phyloP scores from a whole-genome alignment of 2,888 invertebrate species.

The Eristalis arbustorum region DNA sequence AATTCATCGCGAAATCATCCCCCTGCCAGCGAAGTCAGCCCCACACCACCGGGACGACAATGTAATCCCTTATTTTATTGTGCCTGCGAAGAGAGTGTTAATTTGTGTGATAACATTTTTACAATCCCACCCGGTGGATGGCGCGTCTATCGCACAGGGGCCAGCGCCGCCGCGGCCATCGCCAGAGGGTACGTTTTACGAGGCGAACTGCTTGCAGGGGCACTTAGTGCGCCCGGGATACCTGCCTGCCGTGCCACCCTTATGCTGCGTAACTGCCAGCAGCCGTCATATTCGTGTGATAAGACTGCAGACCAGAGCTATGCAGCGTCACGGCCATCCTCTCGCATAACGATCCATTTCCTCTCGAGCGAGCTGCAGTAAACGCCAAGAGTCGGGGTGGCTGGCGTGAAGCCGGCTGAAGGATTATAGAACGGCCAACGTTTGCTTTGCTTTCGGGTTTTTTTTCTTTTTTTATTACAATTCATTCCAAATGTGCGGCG shows the following conservation, averaged over 20 bases:
- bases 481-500: constrained; percentile 63
- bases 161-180: background rate
- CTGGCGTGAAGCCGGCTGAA: background rate
- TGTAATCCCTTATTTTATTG: constrained; percentile 66
- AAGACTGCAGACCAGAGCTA: constrained; percentile 30
- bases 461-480: constrained; percentile 69
- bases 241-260: constrained; percentile 42
- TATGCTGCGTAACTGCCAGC: background rate
- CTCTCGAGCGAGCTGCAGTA: constrained; percentile 40
- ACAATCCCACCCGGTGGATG: constrained; percentile 57
- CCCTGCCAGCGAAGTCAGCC: constrained; percentile 7
- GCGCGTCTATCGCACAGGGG: constrained; percentile 35
- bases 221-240: constrained; percentile 45
- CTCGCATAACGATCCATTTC: background rate
- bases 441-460: background rate
- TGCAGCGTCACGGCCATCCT: constrained; percentile 50
- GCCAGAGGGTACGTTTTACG: constrained; percentile 63
- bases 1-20: constrained; percentile 46
- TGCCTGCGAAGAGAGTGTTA: constrained; percentile 64
- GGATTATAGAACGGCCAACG: constrained; percentile 35
- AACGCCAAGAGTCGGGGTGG: constrained; percentile 18
- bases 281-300: constrained; percentile 22
- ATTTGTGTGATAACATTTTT: constrained; percentile 70
- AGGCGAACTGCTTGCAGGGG: constrained; percentile 50
- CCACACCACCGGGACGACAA: constrained; percentile 34